Conservation (phyloP, 2,888 invertebrate species). For the Unio delphinus region DNA sequence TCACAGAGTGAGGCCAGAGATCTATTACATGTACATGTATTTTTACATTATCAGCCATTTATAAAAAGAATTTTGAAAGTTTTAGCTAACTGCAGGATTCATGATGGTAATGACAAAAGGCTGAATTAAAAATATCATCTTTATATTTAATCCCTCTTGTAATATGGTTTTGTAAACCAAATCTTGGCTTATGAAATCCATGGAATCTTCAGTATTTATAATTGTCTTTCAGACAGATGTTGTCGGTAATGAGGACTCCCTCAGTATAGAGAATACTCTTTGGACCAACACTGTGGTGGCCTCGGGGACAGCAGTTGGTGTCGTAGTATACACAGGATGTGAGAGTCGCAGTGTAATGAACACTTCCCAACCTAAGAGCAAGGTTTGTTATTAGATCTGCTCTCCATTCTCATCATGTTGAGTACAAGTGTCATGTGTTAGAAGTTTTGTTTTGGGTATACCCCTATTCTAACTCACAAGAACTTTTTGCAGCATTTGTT, state of each 20-base stretch:
- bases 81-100: no score
- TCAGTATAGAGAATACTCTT: conserved; percentile 95
- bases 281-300: conserved; percentile 99
- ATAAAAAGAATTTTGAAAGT: no score
- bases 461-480: no score
- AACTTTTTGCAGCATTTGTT: no score
- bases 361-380: conserved; percentile 94
- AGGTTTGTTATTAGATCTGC: conserved; percentile 75
- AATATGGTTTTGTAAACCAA: neutral
- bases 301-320: conserved; percentile 94
- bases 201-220: neutral
- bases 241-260: conserved; percentile 81
- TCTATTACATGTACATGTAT: no score
- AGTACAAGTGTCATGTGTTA: no score
- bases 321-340: conserved; percentile 95
- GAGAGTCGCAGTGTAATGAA: conserved; percentile 99
- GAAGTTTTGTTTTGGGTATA: no score
- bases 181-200: neutral
- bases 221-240: conserved; percentile 73
- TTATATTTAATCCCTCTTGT: neutral
- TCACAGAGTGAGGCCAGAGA: no score
- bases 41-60: no score
- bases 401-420: no score
- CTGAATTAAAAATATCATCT: neutral
- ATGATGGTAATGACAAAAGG: no score